Evolutionary conservation across 2,888 invertebrate genomes (phyloP).

Genomic region (Megaustenia siamemsis): DNA sequence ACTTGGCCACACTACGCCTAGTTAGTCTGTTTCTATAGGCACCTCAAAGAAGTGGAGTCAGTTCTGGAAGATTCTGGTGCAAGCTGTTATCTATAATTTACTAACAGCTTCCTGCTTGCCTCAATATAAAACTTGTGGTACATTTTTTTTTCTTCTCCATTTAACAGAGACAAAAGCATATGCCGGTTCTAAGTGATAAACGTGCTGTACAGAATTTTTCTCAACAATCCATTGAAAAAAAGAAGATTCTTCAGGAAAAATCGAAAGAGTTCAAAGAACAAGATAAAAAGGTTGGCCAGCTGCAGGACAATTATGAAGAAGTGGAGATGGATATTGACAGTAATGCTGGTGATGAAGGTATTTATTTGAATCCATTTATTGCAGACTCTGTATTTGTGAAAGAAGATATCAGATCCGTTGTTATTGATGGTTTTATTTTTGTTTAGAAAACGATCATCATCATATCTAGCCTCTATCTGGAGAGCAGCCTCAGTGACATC

Average conservation of each 20-base stretch:
- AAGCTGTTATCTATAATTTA: too few relatives aligned
- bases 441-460: too few relatives aligned
- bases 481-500: too few relatives aligned
- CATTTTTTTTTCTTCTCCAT: background rate
- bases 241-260: background rate
- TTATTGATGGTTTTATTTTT: too few relatives aligned
- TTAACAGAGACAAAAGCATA: conserved; percentile 47
- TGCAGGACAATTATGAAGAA: conserved; percentile 73
- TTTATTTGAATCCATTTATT: background rate
- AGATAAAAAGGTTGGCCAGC: conserved; percentile 48
- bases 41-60: too few relatives aligned
- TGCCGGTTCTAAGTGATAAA: conserved; percentile 39
- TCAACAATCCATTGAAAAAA: conserved; percentile 17
- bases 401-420: too few relatives aligned
- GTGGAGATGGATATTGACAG: conserved; percentile 77
- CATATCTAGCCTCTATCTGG: too few relatives aligned
- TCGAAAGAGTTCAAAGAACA: background rate
- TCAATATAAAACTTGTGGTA: background rate
- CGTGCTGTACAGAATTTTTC: conserved; percentile 30
- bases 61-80: too few relatives aligned
- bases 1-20: too few relatives aligned
- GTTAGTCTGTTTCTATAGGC: too few relatives aligned
- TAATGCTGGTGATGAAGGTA: conserved; percentile 65
- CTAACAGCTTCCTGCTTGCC: too few relatives aligned
- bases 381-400: background rate